Percentiles rank a stretch among this genome's conserved stretches.
Conservation (phyloP, 1,140 invertebrate species). For the Chelonus insularis region DNA sequence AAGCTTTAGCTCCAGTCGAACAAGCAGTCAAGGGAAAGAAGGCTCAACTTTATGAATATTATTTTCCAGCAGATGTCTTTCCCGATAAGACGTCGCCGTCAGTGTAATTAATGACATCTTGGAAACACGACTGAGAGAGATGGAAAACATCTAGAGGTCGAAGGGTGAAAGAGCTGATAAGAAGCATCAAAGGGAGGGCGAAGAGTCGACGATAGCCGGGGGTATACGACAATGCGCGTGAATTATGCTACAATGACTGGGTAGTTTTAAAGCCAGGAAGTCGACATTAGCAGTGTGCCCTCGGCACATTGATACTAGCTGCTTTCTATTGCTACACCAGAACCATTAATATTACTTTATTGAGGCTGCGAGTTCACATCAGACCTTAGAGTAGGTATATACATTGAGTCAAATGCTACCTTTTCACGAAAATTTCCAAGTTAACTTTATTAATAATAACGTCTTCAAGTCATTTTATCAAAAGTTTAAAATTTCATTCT, state of each 20-base stretch:
- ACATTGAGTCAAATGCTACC: not conserved
- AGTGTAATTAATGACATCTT: conserved; percentile 58
- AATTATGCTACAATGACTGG: conserved; percentile 60
- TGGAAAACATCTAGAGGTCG: conserved; percentile 28
- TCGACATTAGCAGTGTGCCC: conserved; percentile 50
- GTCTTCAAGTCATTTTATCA: no score
- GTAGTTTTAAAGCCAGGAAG: conserved; percentile 60
- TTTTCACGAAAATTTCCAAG: no score
- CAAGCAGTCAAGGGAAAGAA: not conserved
- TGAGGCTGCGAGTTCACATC: conserved; percentile 24
- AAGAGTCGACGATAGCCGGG: conserved; percentile 23
- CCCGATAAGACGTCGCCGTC: conserved; percentile 53
- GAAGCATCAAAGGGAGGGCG: conserved; percentile 22
- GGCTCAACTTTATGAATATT: conserved; percentile 59
- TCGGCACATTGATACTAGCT: conserved; percentile 51
- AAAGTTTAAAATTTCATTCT: no score
- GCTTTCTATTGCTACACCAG: conserved; percentile 7
- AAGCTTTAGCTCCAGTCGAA: not conserved
- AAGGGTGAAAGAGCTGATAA: conserved; percentile 21
- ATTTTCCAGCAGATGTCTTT: conserved; percentile 61
- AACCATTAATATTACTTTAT: conserved; percentile 59
- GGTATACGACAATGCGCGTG: conserved; percentile 54
- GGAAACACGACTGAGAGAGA: conserved; percentile 35
- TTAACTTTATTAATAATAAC: no score
- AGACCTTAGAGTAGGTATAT: not conserved